These are phyloP conservation scores for Vespertilio murinus DNA, from an alignment of 2,797 vertebrate genomes.

Conservation along the genomic window DNA sequence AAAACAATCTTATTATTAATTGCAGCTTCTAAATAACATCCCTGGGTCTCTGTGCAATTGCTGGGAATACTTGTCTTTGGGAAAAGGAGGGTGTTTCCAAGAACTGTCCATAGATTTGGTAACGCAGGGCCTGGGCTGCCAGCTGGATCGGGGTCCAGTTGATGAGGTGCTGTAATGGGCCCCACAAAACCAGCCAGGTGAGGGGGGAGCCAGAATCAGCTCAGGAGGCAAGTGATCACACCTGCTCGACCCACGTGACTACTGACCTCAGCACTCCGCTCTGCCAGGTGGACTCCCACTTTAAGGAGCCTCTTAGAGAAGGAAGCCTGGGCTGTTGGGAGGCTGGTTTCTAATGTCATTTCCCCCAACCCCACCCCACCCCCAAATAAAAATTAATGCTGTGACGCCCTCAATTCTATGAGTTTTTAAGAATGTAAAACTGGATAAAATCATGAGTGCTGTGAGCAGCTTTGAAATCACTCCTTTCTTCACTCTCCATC, in stretches of 20 bases:
- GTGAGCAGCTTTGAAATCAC: neutral
- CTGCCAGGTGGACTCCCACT: neutral
- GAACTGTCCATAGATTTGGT: neutral
- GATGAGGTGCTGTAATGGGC: neutral
- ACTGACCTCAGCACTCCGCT: neutral
- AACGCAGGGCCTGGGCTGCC: neutral
- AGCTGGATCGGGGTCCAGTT: neutral
- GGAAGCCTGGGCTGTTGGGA: neutral
- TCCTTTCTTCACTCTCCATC: neutral
- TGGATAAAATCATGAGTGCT: neutral
- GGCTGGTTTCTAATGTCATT: neutral
- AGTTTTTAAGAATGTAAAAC: neutral
- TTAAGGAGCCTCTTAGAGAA: neutral
- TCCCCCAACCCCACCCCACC: neutral
- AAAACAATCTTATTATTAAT: neutral
- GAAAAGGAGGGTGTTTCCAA: neutral
- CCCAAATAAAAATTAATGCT: neutral
- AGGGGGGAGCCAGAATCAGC: neutral
- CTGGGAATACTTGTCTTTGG: neutral
- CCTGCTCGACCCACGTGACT: accelerated
- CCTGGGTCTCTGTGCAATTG: neutral
- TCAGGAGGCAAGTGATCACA: neutral
- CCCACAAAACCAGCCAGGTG: neutral
- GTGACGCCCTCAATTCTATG: neutral
- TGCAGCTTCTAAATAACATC: neutral